Evolutionary conservation across 2,113 vertebrate genomes (phyloP), one percentile per base, ranked within the genome.

Genomic region (Psittacula cyanocephala): DNA sequence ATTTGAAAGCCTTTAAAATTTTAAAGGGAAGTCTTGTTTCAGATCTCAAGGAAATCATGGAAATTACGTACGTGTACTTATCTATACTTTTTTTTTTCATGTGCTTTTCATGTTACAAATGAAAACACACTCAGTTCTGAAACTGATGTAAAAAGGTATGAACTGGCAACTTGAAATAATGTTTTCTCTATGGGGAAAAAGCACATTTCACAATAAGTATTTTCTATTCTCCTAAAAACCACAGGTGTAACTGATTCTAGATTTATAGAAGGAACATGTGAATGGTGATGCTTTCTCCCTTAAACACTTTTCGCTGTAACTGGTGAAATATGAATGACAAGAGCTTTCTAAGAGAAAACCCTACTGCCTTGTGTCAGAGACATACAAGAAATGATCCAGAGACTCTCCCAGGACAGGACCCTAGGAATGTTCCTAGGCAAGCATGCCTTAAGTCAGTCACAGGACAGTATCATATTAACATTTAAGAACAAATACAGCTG

Each of bases 121-220:
- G 77, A 57, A 18, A 94, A 84, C 47, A 55, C 37, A 18, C 96
- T 97, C 84, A 63, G 96, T 94, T 96, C 82, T 95, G 85, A 97
- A 96, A 91, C 15, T 23, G 74, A 50, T 63, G 47, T 77, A 43
- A 90, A 74, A 86, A 86, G 2, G 2, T 95, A 86, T 72, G 55
- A 92, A 33, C 15, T 91, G 43, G 85, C 47, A 43, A 72, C 91
- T 27, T 59, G 29, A 93, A 89, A 83, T 35, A 35, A 52, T 35
- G 16, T 47, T 81, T 71, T 62, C 16, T 70, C 25, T 3, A 15
- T 11, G 28, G 29, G 29, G 8, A 52, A 91, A 94, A 5, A 50
- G 81, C 95, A 28, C 3, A 62, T 78, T 86, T 97, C 20, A 91
- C 28, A 60, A 68, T 83, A 72, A 96, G 86, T 87, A 97, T 96